Evolutionary conservation across 1,140 invertebrate genomes (phyloP).

Genomic region (Nymphalis io): DNA sequence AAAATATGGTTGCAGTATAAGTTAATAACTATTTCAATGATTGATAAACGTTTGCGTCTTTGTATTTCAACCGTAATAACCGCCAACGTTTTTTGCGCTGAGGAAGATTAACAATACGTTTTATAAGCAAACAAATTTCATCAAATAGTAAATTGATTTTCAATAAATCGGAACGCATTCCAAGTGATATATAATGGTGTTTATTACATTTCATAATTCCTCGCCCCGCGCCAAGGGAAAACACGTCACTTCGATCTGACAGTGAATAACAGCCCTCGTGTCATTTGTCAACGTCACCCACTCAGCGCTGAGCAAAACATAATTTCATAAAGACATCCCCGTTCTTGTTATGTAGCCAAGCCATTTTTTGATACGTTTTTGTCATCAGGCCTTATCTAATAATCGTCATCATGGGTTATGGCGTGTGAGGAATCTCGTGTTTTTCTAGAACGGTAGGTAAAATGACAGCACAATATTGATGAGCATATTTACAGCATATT

Average conservation of each 20-base stretch:
- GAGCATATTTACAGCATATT: too few species aligned
- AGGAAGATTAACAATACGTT: neutral
- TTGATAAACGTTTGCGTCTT: too few species aligned
- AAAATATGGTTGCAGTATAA: too few species aligned
- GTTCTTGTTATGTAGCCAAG: conserved; percentile 56
- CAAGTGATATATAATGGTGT: neutral
- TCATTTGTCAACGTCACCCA: conserved; percentile 75
- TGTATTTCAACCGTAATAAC: too few species aligned
- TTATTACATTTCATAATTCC: conserved; percentile 43
- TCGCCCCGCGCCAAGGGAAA: conserved; percentile 51
- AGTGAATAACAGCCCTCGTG: conserved; percentile 68
- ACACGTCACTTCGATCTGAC: conserved; percentile 72
- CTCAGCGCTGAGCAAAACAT: conserved; percentile 69
- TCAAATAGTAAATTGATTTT: neutral
- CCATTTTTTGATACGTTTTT: conserved; percentile 28
- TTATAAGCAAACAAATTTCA: too few species aligned
- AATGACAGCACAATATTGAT: too few species aligned
- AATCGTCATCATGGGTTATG: conserved; percentile 31
- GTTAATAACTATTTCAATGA: too few species aligned
- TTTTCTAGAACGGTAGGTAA: neutral
- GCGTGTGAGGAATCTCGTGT: neutral
- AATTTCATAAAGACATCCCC: conserved; percentile 75
- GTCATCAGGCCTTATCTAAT: conserved; percentile 52
- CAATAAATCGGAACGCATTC: neutral
- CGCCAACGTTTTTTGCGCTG: too few species aligned